Evolutionary conservation across 2,113 vertebrate species (phyloP).

Genomic region (Theristicus caerulescens): DNA sequence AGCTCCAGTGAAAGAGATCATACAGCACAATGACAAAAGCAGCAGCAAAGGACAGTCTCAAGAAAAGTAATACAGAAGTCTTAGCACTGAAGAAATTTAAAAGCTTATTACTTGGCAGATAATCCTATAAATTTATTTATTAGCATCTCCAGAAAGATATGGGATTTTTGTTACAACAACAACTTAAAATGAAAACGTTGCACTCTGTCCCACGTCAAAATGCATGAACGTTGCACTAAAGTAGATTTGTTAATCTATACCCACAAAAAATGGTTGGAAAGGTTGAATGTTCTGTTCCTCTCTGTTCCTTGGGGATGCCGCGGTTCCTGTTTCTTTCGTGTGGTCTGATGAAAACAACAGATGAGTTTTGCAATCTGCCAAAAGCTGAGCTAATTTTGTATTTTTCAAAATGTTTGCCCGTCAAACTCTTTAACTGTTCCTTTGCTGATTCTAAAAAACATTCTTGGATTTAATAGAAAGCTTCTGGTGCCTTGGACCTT

Average conservation of each 20-base stretch:
- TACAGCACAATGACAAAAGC: neutral
- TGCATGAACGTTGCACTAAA: neutral
- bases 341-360: neutral
- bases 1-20: neutral
- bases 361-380: neutral
- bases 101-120: neutral
- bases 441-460: neutral
- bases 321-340: neutral
- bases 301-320: neutral
- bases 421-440: neutral
- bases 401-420: neutral
- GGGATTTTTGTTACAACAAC: neutral
- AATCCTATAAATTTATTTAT: neutral
- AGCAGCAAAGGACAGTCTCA: neutral
- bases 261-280: neutral
- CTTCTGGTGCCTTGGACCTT: neutral
- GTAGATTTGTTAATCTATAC: neutral
- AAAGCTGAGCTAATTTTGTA: constrained; percentile 10
- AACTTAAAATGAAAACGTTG: neutral
- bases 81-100: neutral
- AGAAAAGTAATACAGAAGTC: neutral
- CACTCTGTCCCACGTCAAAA: neutral
- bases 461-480: neutral
- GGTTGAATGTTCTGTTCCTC: neutral
- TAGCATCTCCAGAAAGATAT: neutral